phyloP scores from a whole-genome alignment of 2,113 vertebrate species.

The Chlamydotis undulata region DNA sequence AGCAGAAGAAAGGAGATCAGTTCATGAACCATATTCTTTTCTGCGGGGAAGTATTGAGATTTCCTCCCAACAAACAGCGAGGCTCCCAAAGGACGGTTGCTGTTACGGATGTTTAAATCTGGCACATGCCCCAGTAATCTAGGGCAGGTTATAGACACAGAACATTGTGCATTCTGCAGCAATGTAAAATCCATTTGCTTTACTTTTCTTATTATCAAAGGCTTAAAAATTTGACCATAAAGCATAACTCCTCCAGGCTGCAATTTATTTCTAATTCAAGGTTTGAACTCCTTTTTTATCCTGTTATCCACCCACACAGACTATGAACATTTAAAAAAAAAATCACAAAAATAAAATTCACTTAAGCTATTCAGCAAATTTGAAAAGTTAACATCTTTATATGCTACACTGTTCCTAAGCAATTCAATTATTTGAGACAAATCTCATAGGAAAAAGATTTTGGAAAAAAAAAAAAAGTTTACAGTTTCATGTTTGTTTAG shows the following conservation, averaged over 20 bases:
- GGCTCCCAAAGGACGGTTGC: background rate
- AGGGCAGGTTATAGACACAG: background rate
- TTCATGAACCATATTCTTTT: background rate
- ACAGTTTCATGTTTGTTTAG: background rate
- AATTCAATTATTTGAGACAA: background rate
- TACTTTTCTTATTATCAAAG: slow-evolving; percentile 1
- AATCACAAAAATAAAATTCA: background rate
- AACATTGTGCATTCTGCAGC: background rate
- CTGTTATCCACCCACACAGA: background rate
- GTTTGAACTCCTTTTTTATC: background rate
- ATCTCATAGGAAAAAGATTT: background rate
- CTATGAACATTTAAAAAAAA: background rate
- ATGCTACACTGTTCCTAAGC: background rate
- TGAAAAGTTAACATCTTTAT: background rate
- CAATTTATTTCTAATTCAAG: slow-evolving; percentile 31
- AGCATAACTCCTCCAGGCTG: slow-evolving; percentile 30
- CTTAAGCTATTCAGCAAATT: background rate
- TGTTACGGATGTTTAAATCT: background rate
- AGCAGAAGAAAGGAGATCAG: background rate
- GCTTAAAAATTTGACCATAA: slow-evolving; percentile 31
- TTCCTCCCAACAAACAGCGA: background rate
- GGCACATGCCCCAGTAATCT: background rate
- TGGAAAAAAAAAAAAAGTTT: background rate
- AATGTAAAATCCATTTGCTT: slow-evolving; percentile 10
- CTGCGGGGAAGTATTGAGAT: background rate